These are phyloP conservation scores for Hydrolagus colliei DNA, from an alignment of 2,797 vertebrate species.

Conservation along the genomic window DNA sequence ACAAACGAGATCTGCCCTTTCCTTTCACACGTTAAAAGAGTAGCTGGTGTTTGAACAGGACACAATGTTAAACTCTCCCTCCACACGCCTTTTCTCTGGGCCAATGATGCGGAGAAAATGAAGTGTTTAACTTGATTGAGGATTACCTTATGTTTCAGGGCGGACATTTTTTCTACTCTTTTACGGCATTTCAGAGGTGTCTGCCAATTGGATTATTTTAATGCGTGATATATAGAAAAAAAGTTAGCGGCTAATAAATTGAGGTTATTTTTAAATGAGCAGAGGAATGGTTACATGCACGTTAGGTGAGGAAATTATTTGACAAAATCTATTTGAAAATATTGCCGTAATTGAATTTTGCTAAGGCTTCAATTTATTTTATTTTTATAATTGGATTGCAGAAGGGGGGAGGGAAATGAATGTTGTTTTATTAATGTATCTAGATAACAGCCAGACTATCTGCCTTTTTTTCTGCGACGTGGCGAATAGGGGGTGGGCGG, in stretches of 20 bases:
- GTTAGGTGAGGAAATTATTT: constrained; percentile 34
- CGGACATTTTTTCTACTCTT: constrained; percentile 14
- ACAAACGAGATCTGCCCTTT: background rate
- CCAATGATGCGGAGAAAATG: background rate
- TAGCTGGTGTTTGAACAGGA: background rate
- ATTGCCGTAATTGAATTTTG: constrained; percentile 52
- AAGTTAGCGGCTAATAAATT: constrained; percentile 31
- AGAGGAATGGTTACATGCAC: constrained; percentile 25
- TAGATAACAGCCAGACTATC: constrained; percentile 25
- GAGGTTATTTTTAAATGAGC: constrained; percentile 28
- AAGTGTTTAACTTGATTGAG: constrained; percentile 24
- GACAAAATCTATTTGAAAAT: constrained; percentile 49
- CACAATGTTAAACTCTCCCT: background rate
- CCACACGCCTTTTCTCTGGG: background rate
- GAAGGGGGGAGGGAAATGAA: constrained; percentile 39
- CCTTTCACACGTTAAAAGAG: background rate
- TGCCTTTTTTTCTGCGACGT: background rate
- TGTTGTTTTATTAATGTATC: constrained; percentile 31
- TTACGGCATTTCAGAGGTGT: background rate
- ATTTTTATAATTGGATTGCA: constrained; percentile 52
- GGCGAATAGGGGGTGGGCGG: background rate
- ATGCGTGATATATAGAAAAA: constrained; percentile 10
- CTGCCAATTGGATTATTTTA: constrained; percentile 28
- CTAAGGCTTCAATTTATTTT: constrained; percentile 47
- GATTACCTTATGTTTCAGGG: constrained; percentile 25